These are phyloP conservation scores for Zophobas morio DNA, from an alignment of 1,140 invertebrate species.

Conservation along the genomic window DNA sequence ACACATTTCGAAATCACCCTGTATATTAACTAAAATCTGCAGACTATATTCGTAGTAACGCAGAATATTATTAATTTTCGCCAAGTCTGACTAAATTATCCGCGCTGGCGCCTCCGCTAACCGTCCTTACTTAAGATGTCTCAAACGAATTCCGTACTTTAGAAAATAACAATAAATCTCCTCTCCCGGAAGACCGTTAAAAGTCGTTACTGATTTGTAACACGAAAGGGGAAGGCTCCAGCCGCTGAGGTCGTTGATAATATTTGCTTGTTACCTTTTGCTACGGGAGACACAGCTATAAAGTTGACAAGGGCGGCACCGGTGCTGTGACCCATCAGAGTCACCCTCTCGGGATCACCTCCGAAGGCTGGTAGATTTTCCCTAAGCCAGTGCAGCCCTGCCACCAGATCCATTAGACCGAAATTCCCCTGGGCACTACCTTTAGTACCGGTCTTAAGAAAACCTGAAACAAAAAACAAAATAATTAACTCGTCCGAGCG, in stretches of 20 bases:
- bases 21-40: neutral
- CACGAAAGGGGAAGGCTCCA: conserved; percentile 13
- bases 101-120: neutral
- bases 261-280: conserved; percentile 79
- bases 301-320: conserved; percentile 95
- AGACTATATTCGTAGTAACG: neutral
- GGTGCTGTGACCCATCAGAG: conserved; percentile 93
- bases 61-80: too few relatives aligned
- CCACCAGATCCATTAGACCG: conserved; percentile 94
- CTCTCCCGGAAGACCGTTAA: conserved; percentile 27
- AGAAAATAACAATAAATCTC: conserved; percentile 25
- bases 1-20: neutral
- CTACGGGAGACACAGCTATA: conserved; percentile 93
- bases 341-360: conserved; percentile 89
- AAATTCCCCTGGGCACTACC: conserved; percentile 93
- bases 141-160: neutral
- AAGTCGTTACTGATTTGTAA: conserved; percentile 42
- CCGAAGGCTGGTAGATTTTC: conserved; percentile 93
- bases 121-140: neutral
- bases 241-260: conserved; percentile 23
- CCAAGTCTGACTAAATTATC: too few relatives aligned
- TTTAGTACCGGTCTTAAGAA: conserved; percentile 89
- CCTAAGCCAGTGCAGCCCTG: conserved; percentile 92
- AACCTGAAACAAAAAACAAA: conserved; percentile 73
- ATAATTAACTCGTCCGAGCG: conserved; percentile 13